Evolutionary conservation across 2,888 invertebrate species (phyloP), one percentile per base, ranked within the genome.

Genomic region (Oxytorus armatus): DNA sequence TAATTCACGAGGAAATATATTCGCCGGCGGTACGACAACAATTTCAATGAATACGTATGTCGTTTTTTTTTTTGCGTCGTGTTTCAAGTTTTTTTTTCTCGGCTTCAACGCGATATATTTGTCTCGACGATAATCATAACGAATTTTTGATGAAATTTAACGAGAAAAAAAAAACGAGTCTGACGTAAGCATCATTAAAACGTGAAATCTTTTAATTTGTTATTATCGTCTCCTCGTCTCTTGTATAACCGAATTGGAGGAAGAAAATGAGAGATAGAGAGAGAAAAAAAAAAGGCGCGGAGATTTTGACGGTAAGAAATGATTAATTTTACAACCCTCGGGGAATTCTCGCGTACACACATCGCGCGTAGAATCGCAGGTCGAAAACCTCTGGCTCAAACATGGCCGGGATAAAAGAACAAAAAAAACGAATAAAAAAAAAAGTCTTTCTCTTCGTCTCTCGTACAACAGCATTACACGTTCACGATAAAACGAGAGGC

Each of bases 381-480:
- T 77, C 72, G 77, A 77, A 49, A 72, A 77, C 77, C 77, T 55
- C 29, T 7, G 66, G 69, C 55, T 55, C 25, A 55, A 63, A 70
- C 42, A 33, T 16, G 55, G 63, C 16, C 47, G 55, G 16, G 8
- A 18, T 16, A 47, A 23, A 55, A n/a, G 10, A 14, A 55, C 5
- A 8, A 53, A 14, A 14, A 53, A 42, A 42, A 0, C n/a, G 1
- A 11, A 11, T 16, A 21, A 57, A 14, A 55, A 39, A 53, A 47
- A 44, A 66, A 21, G 14, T 29, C 21, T 59, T 42, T 47, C 47
- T 70, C 57, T 23, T 14, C 33, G 39, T 47, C 47, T 70, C 57
- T 36, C 70, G 11, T 7, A 16, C 53, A 44, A 57, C 77, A 65
- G 57, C 63, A 77, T 53, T 59, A 59, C 53, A 57, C 16, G 14